Base-by-base conservation (phyloP, 2,113 vertebrate species). In the Numenius arquata region DNA sequence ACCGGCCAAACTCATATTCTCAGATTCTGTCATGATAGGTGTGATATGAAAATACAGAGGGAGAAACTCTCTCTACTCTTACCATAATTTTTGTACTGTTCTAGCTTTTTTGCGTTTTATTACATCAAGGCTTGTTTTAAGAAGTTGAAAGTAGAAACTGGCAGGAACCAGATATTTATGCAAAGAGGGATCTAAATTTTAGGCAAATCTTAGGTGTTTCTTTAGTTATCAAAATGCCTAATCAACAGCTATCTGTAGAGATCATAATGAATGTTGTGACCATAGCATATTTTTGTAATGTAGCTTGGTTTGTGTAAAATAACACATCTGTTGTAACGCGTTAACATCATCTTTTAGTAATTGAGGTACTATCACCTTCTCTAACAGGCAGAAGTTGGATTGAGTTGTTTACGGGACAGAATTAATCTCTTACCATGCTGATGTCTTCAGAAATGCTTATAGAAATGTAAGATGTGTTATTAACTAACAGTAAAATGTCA, bases 251-350 rank as follows among this genome's bases (percentile, higher is more conserved):
- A 1, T 61, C 55, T 91, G 8, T 53, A 55, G 66, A 87, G 19
- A 65, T 53, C 27, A 41, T 26, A 79, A n/a, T 50, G 20, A 17
- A 43, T 0, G 0, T 56, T 70, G 23, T 85, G 82, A 85, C 59
- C 55, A 23, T 22, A 38, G 18, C 9, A 11, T 61, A 41, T 58
- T 73, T 81, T 61, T 12, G 11, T 74, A 40, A 50, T 70, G 30
- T 22, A n/a, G 8, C 41, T 91, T 72, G 8, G 5, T 65, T 76
- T 84, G 15, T 45, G 13, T 45, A 62, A 59, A n/a, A 73, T 40
- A 29, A 23, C 0, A 18, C 4, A 17, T 71, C 40, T 55, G 40
- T 59, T 65, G 16, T 52, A 68, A 71, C 48, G 5, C 0, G 1
- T 75, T 58, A 81, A 52, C 27, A 53, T 48, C 8, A 5, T 50